phyloP scores from a whole-genome alignment of 1,140 invertebrate species.

The Microplitis demolitor region DNA sequence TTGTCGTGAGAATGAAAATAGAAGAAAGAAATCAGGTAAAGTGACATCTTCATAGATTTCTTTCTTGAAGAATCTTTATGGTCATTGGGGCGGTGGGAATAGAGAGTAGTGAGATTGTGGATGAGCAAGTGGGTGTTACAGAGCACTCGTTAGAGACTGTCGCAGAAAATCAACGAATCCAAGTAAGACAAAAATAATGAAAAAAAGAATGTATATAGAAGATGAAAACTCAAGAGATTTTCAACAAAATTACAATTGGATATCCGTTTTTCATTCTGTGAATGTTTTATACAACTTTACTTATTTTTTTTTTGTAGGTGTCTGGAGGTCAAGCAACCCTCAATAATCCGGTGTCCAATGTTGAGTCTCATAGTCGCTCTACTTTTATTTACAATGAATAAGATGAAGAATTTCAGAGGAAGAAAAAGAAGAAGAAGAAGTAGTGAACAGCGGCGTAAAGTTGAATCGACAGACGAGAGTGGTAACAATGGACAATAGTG shows the following conservation, averaged over 20 bases:
- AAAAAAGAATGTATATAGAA: background rate
- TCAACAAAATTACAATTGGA: constrained; percentile 24
- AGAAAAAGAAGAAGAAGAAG: background rate
- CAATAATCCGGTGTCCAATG: background rate
- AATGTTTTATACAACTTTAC: background rate
- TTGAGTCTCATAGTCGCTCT: background rate
- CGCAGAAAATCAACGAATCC: background rate
- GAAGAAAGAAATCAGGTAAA: constrained; percentile 10
- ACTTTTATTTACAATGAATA: background rate
- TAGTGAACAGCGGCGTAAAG: constrained; percentile 7
- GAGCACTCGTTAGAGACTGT: constrained; percentile 21
- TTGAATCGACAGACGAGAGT: constrained; percentile 18
- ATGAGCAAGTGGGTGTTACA: background rate
- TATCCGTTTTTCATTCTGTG: constrained; percentile 4
- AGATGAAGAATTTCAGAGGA: background rate
- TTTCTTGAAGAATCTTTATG: constrained; percentile 18
- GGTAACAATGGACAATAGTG: constrained; percentile 22
- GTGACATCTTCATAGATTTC: constrained; percentile 22
- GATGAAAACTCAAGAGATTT: background rate
- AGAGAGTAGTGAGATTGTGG: background rate
- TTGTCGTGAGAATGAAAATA: background rate
- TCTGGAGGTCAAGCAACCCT: constrained; percentile 2
- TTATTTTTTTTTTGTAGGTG: background rate
- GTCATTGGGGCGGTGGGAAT: constrained; percentile 13
- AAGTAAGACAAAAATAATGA: constrained; percentile 10